Evolutionary conservation across 1,140 invertebrate species (phyloP).

Genomic region (Cephus cinctus): DNA sequence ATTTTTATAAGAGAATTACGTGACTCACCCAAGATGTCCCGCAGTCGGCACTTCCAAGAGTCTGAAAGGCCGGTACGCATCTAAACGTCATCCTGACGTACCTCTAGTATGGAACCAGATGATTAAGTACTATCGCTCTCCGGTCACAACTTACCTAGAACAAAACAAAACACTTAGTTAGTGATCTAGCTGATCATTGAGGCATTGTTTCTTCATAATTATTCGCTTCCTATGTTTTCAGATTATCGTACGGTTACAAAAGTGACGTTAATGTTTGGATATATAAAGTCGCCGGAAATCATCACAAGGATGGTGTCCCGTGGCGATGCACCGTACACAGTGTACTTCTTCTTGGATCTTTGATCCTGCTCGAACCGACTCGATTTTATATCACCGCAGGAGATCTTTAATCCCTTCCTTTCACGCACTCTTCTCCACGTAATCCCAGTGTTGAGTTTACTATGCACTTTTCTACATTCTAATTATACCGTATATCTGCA

Average conservation of each 20-base stretch:
- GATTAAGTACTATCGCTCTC: conserved; percentile 21
- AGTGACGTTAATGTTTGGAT: no score
- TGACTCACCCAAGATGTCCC: conserved; percentile 66
- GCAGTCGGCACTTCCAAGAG: conserved; percentile 62
- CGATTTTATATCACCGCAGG: background rate
- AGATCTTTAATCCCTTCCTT: background rate
- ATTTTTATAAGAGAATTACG: background rate
- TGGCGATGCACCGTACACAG: background rate
- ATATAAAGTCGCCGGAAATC: no score
- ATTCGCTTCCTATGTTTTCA: no score
- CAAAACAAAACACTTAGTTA: conserved; percentile 55
- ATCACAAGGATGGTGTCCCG: background rate
- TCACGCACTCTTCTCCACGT: no score
- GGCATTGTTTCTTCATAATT: no score
- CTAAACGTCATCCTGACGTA: conserved; percentile 59
- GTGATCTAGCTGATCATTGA: conserved; percentile 34
- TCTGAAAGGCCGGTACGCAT: conserved; percentile 67
- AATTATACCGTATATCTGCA: no score
- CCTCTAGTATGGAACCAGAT: background rate
- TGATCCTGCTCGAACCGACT: background rate
- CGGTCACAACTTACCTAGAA: conserved; percentile 59
- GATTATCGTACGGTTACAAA: no score
- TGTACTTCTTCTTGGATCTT: background rate
- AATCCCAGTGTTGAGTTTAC: no score
- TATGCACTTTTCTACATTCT: no score